Evolutionary conservation across 2,113 vertebrate genomes (phyloP).

Genomic region (Grantiella picta): DNA sequence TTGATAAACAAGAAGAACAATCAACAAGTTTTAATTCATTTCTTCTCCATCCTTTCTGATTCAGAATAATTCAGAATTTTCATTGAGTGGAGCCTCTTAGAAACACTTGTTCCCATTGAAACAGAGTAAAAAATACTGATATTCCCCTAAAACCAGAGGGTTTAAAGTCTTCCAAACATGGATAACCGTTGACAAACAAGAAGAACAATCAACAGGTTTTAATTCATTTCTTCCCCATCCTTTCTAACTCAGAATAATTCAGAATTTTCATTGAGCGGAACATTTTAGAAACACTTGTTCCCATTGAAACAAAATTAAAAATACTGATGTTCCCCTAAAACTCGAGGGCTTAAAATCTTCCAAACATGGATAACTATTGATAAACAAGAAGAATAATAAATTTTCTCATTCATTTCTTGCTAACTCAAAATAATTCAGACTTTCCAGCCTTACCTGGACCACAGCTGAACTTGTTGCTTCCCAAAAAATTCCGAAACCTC

Average conservation of each 20-base stretch:
- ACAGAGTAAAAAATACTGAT: not conserved
- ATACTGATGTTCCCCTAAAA: not conserved
- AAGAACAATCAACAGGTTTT: not conserved
- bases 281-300: not conserved
- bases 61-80: not conserved
- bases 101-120: not conserved
- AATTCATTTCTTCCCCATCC: not conserved
- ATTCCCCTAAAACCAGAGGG: not conserved
- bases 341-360: not conserved
- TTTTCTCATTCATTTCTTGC: not conserved
- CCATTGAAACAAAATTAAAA: not conserved
- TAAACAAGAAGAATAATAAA: too few species aligned
- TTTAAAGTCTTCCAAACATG: not conserved
- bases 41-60: not conserved
- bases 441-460: not conserved
- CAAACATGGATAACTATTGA: not conserved
- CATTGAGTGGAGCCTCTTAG: not conserved
- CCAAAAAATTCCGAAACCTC: rapidly evolving
- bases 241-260: not conserved
- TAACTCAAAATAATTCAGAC: not conserved
- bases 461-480: rapidly evolving
- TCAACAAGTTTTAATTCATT: not conserved
- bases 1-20: rapidly evolving
- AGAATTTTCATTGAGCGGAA: not conserved
- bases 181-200: too few species aligned